Conservation (phyloP, 2,113 vertebrate species). For the Antechinus stuartii region DNA sequence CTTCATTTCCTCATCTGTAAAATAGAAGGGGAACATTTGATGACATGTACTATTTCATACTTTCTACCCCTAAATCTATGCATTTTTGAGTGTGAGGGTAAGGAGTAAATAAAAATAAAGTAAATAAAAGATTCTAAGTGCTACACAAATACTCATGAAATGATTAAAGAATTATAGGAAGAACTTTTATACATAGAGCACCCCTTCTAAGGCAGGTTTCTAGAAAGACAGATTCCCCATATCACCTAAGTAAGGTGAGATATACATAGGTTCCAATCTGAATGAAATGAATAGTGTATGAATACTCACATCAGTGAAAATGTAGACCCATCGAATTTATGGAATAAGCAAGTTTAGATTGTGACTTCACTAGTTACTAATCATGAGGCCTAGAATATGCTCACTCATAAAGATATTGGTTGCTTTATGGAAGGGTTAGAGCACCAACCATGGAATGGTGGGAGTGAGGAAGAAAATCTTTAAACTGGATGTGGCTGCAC, state of each 20-base stretch:
- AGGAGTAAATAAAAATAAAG: not conserved
- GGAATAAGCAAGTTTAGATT: too few relatives aligned
- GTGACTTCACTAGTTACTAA: too few relatives aligned
- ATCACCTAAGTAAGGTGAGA: not conserved
- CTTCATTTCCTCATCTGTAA: conserved; percentile 28
- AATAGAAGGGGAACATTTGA: conserved; percentile 23
- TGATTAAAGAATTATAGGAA: not conserved
- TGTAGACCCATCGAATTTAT: too few relatives aligned
- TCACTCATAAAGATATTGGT: not conserved
- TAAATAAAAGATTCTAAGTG: not conserved
- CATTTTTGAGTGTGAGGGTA: conserved; percentile 44
- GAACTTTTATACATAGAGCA: not conserved
- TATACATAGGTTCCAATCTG: not conserved
- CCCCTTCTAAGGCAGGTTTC: not conserved
- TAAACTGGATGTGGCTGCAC: not conserved
- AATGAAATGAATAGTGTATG: too few relatives aligned
- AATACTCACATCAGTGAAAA: too few relatives aligned
- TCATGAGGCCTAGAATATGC: not conserved
- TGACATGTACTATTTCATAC: conserved; percentile 41
- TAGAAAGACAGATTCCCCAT: not conserved
- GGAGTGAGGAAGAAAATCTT: not conserved
- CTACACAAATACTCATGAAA: not conserved
- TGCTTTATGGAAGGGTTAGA: not conserved
- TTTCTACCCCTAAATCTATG: conserved; percentile 43
- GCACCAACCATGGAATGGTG: not conserved